phyloP scores from a whole-genome alignment of 1,140 invertebrate species.

The Drosophila trapezifrons region DNA sequence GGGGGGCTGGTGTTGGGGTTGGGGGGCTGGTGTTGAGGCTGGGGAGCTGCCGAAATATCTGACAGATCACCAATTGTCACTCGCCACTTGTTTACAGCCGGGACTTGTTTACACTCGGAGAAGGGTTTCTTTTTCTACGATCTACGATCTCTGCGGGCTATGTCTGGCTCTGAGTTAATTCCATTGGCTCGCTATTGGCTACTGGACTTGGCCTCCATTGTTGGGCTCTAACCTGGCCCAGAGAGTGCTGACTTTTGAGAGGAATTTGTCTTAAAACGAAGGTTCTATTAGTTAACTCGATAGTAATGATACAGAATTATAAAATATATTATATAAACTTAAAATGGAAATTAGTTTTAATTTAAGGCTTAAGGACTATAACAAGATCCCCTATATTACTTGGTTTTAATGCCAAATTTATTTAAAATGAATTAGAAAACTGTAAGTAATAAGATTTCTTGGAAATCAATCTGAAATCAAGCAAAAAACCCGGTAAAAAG shows the following conservation, averaged over 20 bases:
- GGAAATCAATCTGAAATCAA: too few species aligned
- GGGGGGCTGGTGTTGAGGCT: not conserved
- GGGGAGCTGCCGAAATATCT: slow-evolving; percentile 62
- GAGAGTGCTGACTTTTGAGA: not conserved
- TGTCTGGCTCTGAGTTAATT: slow-evolving; percentile 25
- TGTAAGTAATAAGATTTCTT: too few species aligned
- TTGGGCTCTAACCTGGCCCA: not conserved
- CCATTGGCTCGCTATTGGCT: slow-evolving; percentile 28
- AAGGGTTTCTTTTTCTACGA: slow-evolving; percentile 11
- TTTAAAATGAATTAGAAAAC: too few species aligned
- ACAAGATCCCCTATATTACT: too few species aligned
- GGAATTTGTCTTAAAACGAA: not conserved
- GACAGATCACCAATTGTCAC: slow-evolving; percentile 68
- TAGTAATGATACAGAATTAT: too few species aligned
- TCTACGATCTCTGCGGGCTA: slow-evolving; percentile 22
- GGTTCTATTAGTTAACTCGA: too few species aligned
- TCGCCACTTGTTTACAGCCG: slow-evolving; percentile 34
- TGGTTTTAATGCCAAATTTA: too few species aligned
- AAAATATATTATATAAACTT: too few species aligned
- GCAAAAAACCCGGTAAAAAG: too few species aligned
- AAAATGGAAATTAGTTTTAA: too few species aligned
- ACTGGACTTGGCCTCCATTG: slow-evolving; percentile 42
- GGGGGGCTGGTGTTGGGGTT: too few species aligned
- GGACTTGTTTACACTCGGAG: slow-evolving; percentile 19
- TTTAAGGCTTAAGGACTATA: too few species aligned